Evolutionary conservation across 1,140 invertebrate genomes (phyloP).

Genomic region (Apis florea): DNA sequence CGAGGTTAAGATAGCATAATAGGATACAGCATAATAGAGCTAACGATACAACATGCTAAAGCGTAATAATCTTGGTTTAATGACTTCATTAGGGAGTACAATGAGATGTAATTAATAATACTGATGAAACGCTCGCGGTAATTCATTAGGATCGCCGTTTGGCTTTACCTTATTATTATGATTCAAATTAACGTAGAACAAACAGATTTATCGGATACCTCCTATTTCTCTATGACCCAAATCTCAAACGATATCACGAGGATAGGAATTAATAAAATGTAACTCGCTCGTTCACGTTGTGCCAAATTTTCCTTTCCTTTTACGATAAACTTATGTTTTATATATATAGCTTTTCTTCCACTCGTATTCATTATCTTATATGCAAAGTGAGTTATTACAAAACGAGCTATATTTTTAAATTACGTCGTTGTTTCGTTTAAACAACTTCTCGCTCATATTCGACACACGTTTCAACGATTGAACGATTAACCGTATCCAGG

Average conservation of each 20-base stretch:
- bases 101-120: not conserved
- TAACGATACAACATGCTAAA: not conserved
- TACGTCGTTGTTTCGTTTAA: not conserved
- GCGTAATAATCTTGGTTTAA: not conserved
- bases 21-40: no score
- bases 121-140: not conserved
- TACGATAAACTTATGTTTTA: not conserved
- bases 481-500: not conserved
- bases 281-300: not conserved
- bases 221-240: not conserved
- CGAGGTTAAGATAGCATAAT: not conserved
- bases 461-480: not conserved
- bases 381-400: no score
- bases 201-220: no score
- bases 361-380: not conserved
- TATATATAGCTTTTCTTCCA: not conserved
- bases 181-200: not conserved
- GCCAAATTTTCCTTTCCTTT: not conserved
- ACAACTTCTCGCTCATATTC: not conserved
- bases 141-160: not conserved
- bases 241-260: not conserved
- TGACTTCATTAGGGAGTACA: conserved; percentile 3
- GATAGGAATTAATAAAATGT: not conserved
- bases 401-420: not conserved
- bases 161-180: not conserved